These are phyloP conservation scores for Nephrotoma appendiculata DNA, from an alignment of 2,888 invertebrate genomes.

Conservation along the genomic window DNA sequence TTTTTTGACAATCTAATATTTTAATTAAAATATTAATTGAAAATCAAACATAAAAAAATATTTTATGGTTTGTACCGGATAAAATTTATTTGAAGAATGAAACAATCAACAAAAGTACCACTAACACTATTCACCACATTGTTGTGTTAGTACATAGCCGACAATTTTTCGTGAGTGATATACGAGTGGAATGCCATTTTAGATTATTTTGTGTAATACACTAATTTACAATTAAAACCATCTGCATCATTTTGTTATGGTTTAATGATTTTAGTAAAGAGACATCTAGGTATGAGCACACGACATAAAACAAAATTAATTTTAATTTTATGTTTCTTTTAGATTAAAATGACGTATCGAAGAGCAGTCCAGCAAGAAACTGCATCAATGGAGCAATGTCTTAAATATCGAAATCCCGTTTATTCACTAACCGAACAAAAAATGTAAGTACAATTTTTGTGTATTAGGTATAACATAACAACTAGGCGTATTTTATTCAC, in stretches of 20 bases:
- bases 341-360: background rate
- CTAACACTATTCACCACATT: background rate
- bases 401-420: too few species aligned
- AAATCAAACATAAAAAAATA: background rate
- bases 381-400: too few species aligned
- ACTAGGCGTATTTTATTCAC: background rate
- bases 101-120: background rate
- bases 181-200: background rate
- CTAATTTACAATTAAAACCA: background rate
- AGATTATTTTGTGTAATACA: background rate
- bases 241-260: background rate
- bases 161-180: background rate
- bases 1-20: background rate
- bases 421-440: background rate
- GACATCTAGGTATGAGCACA: background rate
- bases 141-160: background rate
- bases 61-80: background rate
- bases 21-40: background rate
- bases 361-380: background rate
- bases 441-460: background rate
- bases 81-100: background rate
- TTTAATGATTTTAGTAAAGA: background rate
- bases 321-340: background rate
- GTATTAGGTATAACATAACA: background rate
- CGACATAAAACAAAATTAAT: background rate